Evolutionary conservation across 2,888 invertebrate genomes (phyloP).

Genomic region (Metellina segmentata): DNA sequence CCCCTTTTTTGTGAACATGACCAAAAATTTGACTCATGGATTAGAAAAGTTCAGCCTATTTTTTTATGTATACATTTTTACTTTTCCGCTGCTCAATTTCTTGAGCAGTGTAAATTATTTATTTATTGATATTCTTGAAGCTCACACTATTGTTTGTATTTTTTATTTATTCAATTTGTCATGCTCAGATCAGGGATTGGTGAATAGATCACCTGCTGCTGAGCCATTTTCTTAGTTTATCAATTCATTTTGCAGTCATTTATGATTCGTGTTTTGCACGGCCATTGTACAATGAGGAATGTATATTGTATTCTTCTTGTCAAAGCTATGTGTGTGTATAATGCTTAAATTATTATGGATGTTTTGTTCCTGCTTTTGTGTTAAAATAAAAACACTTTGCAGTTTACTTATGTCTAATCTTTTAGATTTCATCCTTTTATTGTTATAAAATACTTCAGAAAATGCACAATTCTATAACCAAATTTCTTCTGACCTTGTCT

Average conservation of each 20-base stretch:
- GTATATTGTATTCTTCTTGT: constrained; percentile 30
- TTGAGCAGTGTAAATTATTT: constrained; percentile 53
- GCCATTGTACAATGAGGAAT: constrained; percentile 34
- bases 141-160: constrained; percentile 15
- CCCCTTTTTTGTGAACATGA: constrained; percentile 45
- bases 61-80: constrained; percentile 53
- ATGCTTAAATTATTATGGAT: constrained; percentile 65
- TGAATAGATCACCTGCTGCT: constrained; percentile 10
- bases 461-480: no score
- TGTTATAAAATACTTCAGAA: no score
- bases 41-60: constrained; percentile 38
- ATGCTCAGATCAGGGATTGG: constrained; percentile 2
- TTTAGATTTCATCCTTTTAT: background rate
- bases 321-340: constrained; percentile 61
- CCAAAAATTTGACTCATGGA: constrained; percentile 45
- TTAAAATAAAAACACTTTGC: constrained; percentile 68
- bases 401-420: constrained; percentile 7
- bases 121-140: constrained; percentile 32
- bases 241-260: constrained; percentile 18
- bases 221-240: constrained; percentile 9
- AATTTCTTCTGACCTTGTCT: no score
- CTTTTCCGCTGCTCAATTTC: constrained; percentile 15
- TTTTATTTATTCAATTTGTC: constrained; percentile 40
- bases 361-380: constrained; percentile 65
- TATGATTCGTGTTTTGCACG: constrained; percentile 37